Base-by-base conservation (phyloP, 2,113 vertebrate genomes). In the Siphamia tubifer region DNA sequence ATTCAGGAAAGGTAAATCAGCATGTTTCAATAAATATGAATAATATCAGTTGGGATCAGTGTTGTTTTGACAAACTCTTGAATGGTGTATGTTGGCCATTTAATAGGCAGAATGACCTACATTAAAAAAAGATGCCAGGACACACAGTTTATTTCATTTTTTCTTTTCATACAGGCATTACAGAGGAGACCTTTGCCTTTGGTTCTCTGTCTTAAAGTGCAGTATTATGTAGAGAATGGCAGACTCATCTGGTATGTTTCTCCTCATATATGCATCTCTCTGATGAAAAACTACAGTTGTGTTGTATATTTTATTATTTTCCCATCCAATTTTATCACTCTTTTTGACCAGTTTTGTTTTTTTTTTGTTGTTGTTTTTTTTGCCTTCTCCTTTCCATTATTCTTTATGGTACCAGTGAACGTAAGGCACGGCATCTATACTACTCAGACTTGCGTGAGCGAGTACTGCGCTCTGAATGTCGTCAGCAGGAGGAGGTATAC, bases 171-270 rank as follows among this genome's bases (percentile, higher is more conserved):
- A 1, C 90, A 96, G 95, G 93, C 82, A 49, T 54, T 83, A 32
- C 87, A 90, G 68, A 92, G 82, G 68, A 90, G 92, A 64, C 79
- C 74, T 0, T 84, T 94, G 63, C 94, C 94, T 43, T 90, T 94
- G 0, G 86, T 95, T 38, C 89, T 94, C 0, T 96, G 87, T 85
- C 94, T 98, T 35, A 91, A 94, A 87, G 95, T 96, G 44, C 96
- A 95, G 70, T 95, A 92, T 87, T 98, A 96, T 0, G 90, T 98
- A 57, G 95, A 95, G 79, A 95, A 96, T 11, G 95, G 96, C 25
- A 85, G 94, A 78, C 89, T 98, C 16, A 80, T 98, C 71, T 92
- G 95, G 96, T 96, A 90, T 53, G 87, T 80, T n/a, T 21, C 13
- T 24, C 20, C 31, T 4, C 7, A 10, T 16, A 24, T 35, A 15